Evolutionary conservation across 2,888 invertebrate species (phyloP).

Genomic region (Morpho helenor): DNA sequence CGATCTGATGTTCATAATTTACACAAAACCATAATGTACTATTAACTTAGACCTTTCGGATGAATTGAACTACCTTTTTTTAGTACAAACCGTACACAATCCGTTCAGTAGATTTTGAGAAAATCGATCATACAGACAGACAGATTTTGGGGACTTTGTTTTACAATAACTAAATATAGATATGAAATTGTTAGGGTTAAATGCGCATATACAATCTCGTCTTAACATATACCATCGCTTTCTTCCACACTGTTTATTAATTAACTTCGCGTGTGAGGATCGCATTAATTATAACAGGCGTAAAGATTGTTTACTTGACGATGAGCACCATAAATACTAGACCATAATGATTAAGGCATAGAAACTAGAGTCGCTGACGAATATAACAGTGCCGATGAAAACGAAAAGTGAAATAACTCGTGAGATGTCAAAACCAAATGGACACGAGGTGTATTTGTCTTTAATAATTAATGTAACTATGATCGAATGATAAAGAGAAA

Average conservation of each 20-base stretch:
- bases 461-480: slow-evolving; percentile 10
- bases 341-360: not conserved
- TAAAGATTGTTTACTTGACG: slow-evolving; percentile 4
- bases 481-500: slow-evolving; percentile 10
- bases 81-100: no score
- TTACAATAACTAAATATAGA: no score
- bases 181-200: no score
- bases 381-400: slow-evolving; percentile 13
- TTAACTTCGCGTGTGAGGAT: slow-evolving; percentile 19
- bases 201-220: slow-evolving; percentile 5
- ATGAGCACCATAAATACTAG: slow-evolving; percentile 2
- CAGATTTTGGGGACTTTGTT: no score
- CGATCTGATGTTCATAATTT: no score
- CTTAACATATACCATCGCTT: slow-evolving; percentile 11
- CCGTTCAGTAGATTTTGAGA: no score
- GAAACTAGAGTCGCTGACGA: not conserved
- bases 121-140: no score
- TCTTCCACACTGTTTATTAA: slow-evolving; percentile 17
- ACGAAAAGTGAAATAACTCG: slow-evolving; percentile 22
- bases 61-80: no score
- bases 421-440: slow-evolving; percentile 21
- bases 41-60: no score
- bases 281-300: slow-evolving; percentile 12
- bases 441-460: slow-evolving; percentile 1
- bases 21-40: no score